Evolutionary conservation across 2,888 invertebrate genomes (phyloP).

Genomic region (Heliconius sara): DNA sequence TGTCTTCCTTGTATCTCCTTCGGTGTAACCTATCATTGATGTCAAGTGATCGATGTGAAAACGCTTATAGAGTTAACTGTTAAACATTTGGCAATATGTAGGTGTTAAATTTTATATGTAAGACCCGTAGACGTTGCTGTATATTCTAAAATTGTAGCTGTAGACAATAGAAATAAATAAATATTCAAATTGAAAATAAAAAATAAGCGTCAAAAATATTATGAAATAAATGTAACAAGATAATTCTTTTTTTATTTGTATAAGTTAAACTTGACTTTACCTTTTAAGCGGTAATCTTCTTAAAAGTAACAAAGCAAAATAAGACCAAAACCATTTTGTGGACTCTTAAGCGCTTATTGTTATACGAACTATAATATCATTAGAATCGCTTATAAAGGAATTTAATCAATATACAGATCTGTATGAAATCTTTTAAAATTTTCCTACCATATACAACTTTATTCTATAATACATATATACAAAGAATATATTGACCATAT

Average conservation of each 20-base stretch:
- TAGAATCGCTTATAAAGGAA: conserved; percentile 1
- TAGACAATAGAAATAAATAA: conserved; percentile 4
- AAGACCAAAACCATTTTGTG: conserved; percentile 7
- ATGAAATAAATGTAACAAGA: neutral
- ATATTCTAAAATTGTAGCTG: conserved; percentile 21
- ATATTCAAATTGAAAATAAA: neutral
- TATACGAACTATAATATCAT: conserved; percentile 9
- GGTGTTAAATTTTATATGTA: conserved; percentile 37
- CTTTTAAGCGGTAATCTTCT: conserved; percentile 1
- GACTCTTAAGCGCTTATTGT: neutral
- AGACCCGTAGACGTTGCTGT: conserved; percentile 28
- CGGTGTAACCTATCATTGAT: conserved; percentile 58
- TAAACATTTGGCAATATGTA: conserved; percentile 46
- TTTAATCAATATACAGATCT: conserved; percentile 13
- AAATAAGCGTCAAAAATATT: neutral
- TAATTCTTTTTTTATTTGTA: neutral
- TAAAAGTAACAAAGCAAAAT: conserved; percentile 8
- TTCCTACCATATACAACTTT: conserved; percentile 33
- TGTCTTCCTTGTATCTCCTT: conserved; percentile 64
- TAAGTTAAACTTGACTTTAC: neutral
- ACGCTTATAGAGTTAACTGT: conserved; percentile 74
- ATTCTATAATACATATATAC: conserved; percentile 30
- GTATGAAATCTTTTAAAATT: conserved; percentile 27
- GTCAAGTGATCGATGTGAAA: conserved; percentile 79
- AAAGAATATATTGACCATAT: conserved; percentile 28